Conservation (phyloP, 2,797 vertebrate genomes). For the Nannoperca obscura region DNA sequence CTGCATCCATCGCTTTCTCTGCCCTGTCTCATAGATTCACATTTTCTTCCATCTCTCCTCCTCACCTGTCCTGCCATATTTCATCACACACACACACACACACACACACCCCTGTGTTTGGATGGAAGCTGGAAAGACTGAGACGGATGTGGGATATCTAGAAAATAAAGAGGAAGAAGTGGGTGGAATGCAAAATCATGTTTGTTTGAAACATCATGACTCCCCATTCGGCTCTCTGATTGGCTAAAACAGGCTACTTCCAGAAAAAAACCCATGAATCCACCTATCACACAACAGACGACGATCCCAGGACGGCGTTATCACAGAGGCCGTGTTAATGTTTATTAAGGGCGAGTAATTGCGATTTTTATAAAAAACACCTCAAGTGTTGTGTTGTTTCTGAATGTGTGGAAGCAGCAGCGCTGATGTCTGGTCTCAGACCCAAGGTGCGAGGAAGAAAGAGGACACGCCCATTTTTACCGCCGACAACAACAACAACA, state of each 20-base stretch:
- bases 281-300: conserved; percentile 44
- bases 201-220: conserved; percentile 53
- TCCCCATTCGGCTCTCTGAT: conserved; percentile 39
- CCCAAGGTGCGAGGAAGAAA: conserved; percentile 46
- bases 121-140: conserved; percentile 14
- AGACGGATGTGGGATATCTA: conserved; percentile 5
- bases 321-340: conserved; percentile 62
- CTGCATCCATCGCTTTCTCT: not conserved
- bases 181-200: conserved; percentile 50
- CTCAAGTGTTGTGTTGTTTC: not conserved
- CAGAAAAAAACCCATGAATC: conserved; percentile 51
- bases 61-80: not conserved
- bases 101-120: no score
- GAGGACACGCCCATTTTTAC: conserved; percentile 78
- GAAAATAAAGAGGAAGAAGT: conserved; percentile 8
- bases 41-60: not conserved
- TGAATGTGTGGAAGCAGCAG: not conserved
- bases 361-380: not conserved
- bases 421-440: not conserved
- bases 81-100: not conserved
- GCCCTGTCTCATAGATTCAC: not conserved
- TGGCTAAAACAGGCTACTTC: conserved; percentile 52
- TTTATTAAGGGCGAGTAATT: not conserved
- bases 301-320: conserved; percentile 33
- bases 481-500: conserved; percentile 43